Evolutionary conservation across 2,113 vertebrate species (phyloP), one percentile per base, ranked within the genome.

Genomic region (Verasper variegatus): DNA sequence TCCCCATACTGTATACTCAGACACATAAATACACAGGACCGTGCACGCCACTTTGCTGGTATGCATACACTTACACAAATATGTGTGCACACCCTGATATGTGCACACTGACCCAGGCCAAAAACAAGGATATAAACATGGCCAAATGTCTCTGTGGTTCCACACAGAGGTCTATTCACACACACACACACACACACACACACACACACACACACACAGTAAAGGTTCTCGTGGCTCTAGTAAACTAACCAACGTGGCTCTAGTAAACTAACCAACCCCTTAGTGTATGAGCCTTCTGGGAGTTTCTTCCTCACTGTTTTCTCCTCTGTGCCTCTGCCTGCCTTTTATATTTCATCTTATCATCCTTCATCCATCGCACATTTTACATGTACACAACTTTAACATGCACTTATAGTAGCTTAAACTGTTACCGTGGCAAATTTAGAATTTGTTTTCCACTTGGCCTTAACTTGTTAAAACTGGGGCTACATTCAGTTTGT

Each of bases 91-190:
- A 74, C 54, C 71, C 80, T 40, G 27, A 73, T 78, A 51, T 82
- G 65, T 76, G 79, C 80, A 86, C 85, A 80, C 58, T 70, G 69
- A 64, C n/a, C 66, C 64, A 42, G 80, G 84, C 86, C 89, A 90
- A 90, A 88, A 89, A 86, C 80, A 88, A 86, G 89, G 85, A 83
- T 84, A 85, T 91, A 92, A 91, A 93, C 88, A 89, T 88, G 85
- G 89, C 90, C 86, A 89, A 91, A 92, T 82, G 51, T 76, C 85
- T 76, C 81, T 83, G 89, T 87, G 90, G 91, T 86, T 90, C 65
- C 80, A 87, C 85, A 37, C 35, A 37, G 35, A 37, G 35, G 35
- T 37, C 8, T 37, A 37, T 2, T 37, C 35, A 37, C 35, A 37
- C 35, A 31, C 27, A 31, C 27, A 31, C 27, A 31, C 6, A 24